Evolutionary conservation across 2,113 vertebrate species (phyloP).

Genomic region (Notarius quadriscutis): DNA sequence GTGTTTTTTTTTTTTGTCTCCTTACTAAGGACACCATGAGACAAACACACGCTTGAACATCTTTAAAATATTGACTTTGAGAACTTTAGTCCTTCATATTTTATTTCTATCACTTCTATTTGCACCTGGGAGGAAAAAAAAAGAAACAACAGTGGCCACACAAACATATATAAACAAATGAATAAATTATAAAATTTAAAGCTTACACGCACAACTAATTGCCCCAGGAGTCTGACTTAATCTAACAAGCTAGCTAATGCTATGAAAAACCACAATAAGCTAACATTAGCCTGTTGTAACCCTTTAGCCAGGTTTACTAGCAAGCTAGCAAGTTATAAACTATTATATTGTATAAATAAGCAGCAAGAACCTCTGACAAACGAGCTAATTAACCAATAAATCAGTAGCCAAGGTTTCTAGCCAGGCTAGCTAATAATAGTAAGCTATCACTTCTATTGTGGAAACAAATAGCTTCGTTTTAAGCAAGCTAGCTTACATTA

Average conservation of each 20-base stretch:
- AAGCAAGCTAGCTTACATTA: background rate
- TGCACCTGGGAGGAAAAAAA: too few relatives aligned
- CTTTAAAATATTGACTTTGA: background rate
- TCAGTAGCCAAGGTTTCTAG: background rate
- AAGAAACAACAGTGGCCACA: too few relatives aligned
- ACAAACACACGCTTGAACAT: background rate
- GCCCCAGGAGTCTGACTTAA: background rate
- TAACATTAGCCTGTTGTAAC: background rate
- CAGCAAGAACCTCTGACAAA: background rate
- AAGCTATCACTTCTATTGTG: background rate
- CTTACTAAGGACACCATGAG: background rate
- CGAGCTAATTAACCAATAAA: background rate
- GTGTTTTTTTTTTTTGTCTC: slow-evolving; percentile 1
- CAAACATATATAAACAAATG: background rate
- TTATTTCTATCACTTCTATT: too few relatives aligned
- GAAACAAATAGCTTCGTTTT: background rate
- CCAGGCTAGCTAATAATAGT: background rate
- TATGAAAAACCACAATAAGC: background rate
- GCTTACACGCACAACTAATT: too few relatives aligned
- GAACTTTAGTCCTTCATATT: background rate
- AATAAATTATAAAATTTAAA: background rate
- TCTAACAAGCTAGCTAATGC: background rate
- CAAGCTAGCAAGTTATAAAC: background rate
- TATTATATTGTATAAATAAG: background rate
- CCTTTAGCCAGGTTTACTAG: background rate